These are phyloP conservation scores for Anguilla obscura DNA, from an alignment of 2,797 vertebrate species.

Conservation along the genomic window DNA sequence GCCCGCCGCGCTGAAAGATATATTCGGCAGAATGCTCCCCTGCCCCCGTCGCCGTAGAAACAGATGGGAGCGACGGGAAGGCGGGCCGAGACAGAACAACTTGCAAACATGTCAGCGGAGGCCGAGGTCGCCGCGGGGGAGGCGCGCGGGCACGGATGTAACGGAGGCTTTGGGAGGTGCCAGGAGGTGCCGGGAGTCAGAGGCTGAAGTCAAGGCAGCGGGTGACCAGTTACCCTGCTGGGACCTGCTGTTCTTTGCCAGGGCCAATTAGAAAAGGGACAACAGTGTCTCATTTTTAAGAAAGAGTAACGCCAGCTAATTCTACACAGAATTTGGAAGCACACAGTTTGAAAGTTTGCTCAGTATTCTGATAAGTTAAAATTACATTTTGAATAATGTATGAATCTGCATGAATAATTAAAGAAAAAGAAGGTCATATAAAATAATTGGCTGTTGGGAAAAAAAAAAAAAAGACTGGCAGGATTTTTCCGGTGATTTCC, in stretches of 20 bases:
- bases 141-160: background rate
- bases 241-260: background rate
- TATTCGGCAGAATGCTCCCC: background rate
- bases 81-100: conserved; percentile 48
- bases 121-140: conserved; percentile 1
- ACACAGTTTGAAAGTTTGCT: background rate
- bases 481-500: background rate
- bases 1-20: conserved; percentile 2
- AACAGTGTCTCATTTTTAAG: background rate
- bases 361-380: background rate
- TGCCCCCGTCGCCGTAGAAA: conserved; percentile 41
- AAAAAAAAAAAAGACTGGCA: background rate
- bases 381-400: background rate
- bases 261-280: background rate
- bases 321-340: background rate
- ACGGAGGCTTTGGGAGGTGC: background rate
- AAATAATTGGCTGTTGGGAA: background rate
- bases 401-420: background rate
- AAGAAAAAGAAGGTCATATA: background rate
- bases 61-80: conserved; percentile 55
- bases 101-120: conserved; percentile 35
- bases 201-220: background rate
- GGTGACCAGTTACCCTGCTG: background rate
- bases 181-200: background rate
- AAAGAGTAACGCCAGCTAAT: background rate